Evolutionary conservation across 2,113 vertebrate species (phyloP).

Genomic region (Oenanthe oenanthe): DNA sequence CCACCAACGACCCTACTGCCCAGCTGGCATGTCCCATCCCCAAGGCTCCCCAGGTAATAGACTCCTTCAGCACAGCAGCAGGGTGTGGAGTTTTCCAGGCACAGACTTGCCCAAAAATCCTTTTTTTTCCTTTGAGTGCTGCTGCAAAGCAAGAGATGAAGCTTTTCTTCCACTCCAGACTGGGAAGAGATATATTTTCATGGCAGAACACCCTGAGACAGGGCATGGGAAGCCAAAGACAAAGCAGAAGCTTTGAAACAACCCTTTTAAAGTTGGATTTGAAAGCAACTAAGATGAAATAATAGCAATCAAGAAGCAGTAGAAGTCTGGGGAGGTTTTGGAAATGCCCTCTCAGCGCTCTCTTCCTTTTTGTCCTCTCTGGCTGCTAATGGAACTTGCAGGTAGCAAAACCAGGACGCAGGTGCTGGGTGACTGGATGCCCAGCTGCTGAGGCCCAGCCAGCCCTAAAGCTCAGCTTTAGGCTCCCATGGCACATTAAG

Average conservation of each 20-base stretch:
- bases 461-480: neutral
- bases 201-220: neutral
- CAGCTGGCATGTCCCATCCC: neutral
- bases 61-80: accelerated
- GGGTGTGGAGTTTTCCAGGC: neutral
- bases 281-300: neutral
- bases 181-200: neutral
- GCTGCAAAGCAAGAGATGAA: neutral
- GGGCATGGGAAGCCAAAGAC: neutral
- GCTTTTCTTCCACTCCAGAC: neutral
- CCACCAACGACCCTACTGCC: neutral
- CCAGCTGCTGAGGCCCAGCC: too few species aligned
- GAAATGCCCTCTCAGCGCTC: accelerated
- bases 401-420: neutral
- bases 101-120: neutral
- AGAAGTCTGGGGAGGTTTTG: neutral
- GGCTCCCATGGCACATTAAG: neutral
- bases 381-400: neutral
- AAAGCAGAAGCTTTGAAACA: neutral
- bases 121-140: neutral
- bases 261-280: neutral
- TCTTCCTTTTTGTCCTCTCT: neutral
- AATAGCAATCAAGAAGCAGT: neutral
- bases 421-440: neutral
- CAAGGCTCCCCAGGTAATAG: neutral